Evolutionary conservation across 2,113 vertebrate genomes (phyloP), one percentile per base, ranked within the genome.

Genomic region (Ramphastos sulfuratus): DNA sequence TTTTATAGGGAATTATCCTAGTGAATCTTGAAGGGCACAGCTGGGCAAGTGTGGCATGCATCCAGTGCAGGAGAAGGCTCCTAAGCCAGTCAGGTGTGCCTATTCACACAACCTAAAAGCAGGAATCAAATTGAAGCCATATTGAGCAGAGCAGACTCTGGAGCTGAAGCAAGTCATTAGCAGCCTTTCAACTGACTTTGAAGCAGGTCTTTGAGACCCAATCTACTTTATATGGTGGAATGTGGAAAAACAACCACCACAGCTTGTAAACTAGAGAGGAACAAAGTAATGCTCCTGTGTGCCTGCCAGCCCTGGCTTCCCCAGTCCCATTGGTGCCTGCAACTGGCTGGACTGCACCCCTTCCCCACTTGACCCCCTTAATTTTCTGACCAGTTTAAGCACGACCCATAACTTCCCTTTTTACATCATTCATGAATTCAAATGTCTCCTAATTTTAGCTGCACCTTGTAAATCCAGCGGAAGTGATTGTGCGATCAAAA

Each of bases 321-420:
- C 59, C 66, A 63, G 75, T 71, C 72, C 82, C 33, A 71, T 48
- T 3, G 0, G 54, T 78, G 69, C 70, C 63, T 94, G 85, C 65
- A 61, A 75, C 42, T 27, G 50, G 69, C 61, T 19, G 4, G 58
- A 55, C 15, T 82, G 66, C 61, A 76, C 50, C 73, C 82, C 35
- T 90, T 88, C 83, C 65, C 37, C 39, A 23, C 33, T 46, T 30
- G 35, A 86, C 50, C 89, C 39, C 77, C 93, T 61, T 50, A 88
- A 96, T 95, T 95, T 96, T 96, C 87, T 94, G 69, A 91, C 24
- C 85, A 65, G 77, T 90, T 92, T 88, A 87, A 92, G 30, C 55
- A 66, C 3, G 1, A 91, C 58, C 50, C 65, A n/a, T 72, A 88
- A 86, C 91, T 94, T 95, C 76, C 65, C 27, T n/a, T 91, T 95